Percentiles rank a stretch among this genome's conserved stretches.
phyloP scores from a whole-genome alignment of 2,888 invertebrate genomes.

The Ypsolopha sequella region DNA sequence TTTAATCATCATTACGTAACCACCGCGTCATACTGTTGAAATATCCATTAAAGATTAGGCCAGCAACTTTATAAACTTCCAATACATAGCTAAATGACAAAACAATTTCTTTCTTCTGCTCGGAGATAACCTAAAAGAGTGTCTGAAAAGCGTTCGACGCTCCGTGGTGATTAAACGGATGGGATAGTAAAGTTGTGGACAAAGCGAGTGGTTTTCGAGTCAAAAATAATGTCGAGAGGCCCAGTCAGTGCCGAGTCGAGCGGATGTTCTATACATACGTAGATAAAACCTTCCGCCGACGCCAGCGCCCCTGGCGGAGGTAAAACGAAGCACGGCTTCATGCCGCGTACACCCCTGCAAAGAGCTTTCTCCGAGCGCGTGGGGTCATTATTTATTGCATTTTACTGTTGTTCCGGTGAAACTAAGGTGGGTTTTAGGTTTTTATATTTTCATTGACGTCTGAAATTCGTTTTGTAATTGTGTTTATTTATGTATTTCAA shows the following conservation, averaged over 20 bases:
- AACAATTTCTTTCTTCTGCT: neutral
- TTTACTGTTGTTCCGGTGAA: neutral
- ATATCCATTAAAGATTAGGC: slow-evolving; percentile 8
- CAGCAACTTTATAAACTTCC: slow-evolving; percentile 32
- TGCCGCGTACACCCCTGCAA: slow-evolving; percentile 47
- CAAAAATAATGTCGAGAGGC: slow-evolving; percentile 54
- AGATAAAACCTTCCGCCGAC: slow-evolving; percentile 70
- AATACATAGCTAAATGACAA: slow-evolving; percentile 9
- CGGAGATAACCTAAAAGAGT: slow-evolving; percentile 18
- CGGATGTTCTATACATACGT: slow-evolving; percentile 69
- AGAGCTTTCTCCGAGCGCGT: slow-evolving; percentile 27
- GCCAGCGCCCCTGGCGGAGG: slow-evolving; percentile 56
- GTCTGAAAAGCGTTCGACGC: slow-evolving; percentile 44
- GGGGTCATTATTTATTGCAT: neutral
- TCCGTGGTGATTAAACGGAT: slow-evolving; percentile 33
- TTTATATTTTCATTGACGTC: neutral
- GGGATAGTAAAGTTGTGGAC: slow-evolving; percentile 60
- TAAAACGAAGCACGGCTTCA: slow-evolving; percentile 52
- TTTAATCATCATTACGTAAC: slow-evolving; percentile 5
- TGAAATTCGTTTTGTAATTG: neutral
- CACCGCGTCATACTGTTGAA: slow-evolving; percentile 1
- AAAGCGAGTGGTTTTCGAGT: slow-evolving; percentile 44
- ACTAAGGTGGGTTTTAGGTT: slow-evolving; percentile 1
- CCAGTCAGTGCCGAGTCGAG: slow-evolving; percentile 51
- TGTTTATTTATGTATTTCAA: neutral